phyloP scores from a whole-genome alignment of 2,888 invertebrate genomes.

The Harpalus rufipes region DNA sequence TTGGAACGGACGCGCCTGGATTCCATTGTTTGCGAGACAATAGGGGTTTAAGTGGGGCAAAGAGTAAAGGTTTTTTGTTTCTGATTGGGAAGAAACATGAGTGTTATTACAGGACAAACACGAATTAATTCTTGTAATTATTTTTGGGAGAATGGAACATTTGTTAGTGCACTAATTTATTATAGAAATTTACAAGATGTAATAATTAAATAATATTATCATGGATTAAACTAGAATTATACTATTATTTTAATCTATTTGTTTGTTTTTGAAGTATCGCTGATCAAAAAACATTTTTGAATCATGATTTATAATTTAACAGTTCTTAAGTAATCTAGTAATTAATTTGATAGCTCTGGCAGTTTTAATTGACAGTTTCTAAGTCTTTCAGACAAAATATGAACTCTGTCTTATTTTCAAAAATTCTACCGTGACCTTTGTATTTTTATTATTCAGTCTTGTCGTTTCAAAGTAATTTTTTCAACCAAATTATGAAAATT shows the following conservation, averaged over 20 bases:
- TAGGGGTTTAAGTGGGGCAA: neutral
- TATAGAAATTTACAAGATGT: neutral
- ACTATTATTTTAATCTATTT: no score
- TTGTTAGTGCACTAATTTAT: neutral
- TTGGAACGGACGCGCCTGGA: neutral
- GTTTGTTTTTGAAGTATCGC: no score
- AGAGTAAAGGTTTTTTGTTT: neutral
- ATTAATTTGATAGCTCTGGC: no score
- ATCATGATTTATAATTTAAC: no score
- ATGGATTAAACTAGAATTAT: no score
- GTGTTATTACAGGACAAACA: constrained; percentile 1
- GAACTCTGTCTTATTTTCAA: no score
- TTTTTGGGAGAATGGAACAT: neutral
- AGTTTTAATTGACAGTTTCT: no score
- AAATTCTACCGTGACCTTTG: no score
- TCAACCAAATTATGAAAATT: constrained; percentile 23
- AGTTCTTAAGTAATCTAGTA: no score
- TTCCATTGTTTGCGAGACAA: neutral
- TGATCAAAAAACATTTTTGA: no score
- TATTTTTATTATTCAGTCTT: neutral
- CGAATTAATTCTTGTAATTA: neutral
- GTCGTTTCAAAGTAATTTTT: neutral
- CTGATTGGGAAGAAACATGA: neutral
- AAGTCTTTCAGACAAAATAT: no score
- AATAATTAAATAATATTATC: no score